Evolutionary conservation across 2,113 vertebrate species (phyloP).

Genomic region (Oncorhynchus kisutch): DNA sequence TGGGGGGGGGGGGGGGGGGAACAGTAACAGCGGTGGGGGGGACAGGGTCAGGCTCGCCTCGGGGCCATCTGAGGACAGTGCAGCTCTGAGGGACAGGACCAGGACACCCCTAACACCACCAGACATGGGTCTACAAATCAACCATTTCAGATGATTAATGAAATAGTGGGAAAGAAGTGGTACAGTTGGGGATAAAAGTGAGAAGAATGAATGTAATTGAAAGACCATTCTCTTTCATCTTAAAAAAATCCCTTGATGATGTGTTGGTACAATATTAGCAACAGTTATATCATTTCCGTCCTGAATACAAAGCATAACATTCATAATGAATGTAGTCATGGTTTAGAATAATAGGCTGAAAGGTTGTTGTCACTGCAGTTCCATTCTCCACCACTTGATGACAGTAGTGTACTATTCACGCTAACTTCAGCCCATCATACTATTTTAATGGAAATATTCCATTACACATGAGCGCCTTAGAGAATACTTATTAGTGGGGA

Average conservation of each 20-base stretch:
- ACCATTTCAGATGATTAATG: too few species aligned
- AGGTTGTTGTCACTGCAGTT: background rate
- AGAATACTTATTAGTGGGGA: constrained; percentile 18
- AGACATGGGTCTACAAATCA: background rate
- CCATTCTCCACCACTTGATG: constrained; percentile 23
- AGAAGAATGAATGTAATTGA: background rate
- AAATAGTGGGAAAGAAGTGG: too few species aligned
- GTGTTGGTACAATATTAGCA: too few species aligned
- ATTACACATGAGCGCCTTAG: constrained; percentile 12
- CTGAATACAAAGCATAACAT: too few species aligned
- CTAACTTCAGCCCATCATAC: background rate
- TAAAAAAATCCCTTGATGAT: too few species aligned
- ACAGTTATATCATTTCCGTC: too few species aligned
- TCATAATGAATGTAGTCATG: too few species aligned
- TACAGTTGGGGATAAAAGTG: too few species aligned
- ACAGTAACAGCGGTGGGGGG: background rate
- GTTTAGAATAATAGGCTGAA: too few species aligned
- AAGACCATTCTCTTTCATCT: too few species aligned
- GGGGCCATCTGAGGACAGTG: constrained; percentile 78
- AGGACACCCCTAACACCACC: background rate
- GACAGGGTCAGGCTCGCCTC: constrained; percentile 28
- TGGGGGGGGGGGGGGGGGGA: background rate
- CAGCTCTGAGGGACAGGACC: constrained; percentile 73
- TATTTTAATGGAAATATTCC: constrained; percentile 37
- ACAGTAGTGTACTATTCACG: constrained; percentile 27